A percentile compares a stretch with the other conserved stretches of the same genome.
phyloP scores from a whole-genome alignment of 2,888 invertebrate species.

The Cosmorhoe ocellata region DNA sequence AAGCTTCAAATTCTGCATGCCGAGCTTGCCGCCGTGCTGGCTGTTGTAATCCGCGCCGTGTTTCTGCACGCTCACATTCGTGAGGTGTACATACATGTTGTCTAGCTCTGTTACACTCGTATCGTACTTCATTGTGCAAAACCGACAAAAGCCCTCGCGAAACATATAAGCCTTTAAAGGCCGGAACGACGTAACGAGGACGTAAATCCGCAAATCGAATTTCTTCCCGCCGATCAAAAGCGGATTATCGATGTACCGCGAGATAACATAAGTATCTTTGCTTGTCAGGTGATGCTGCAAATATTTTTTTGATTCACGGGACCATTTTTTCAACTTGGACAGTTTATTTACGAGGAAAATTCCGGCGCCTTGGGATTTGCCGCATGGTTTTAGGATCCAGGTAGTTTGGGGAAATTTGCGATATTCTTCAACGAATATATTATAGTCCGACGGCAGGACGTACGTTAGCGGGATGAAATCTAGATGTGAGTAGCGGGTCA shows the following conservation, averaged over 20 bases:
- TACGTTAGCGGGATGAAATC: conserved; percentile 98
- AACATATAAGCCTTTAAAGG: conserved; percentile 96
- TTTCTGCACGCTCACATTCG: conserved; percentile 98
- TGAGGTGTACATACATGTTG: conserved; percentile 96
- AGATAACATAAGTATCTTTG: conserved; percentile 96
- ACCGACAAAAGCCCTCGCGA: conserved; percentile 95
- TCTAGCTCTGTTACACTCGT: conserved; percentile 92
- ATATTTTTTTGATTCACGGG: conserved; percentile 91
- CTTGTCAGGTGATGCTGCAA: conserved; percentile 89
- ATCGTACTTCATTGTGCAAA: conserved; percentile 97
- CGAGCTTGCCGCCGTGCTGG: conserved; percentile 96
- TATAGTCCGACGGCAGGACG: conserved; percentile 96
- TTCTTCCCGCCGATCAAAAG: conserved; percentile 96
- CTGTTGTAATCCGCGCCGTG: conserved; percentile 95
- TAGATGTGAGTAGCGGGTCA: conserved; percentile 87
- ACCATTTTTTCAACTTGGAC: conserved; percentile 95
- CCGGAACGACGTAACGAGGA: conserved; percentile 94
- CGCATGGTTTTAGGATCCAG: conserved; percentile 98
- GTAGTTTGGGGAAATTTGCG: conserved; percentile 95
- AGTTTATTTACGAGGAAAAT: conserved; percentile 97
- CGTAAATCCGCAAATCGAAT: conserved; percentile 95
- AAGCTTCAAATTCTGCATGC: conserved; percentile 92
- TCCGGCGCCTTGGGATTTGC: conserved; percentile 94
- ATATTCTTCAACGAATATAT: conserved; percentile 97
- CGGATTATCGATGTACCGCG: conserved; percentile 96